Evolutionary conservation across 1,140 invertebrate species (phyloP), one percentile per base, ranked within the genome.

Genomic region (Berghia stephanieae): DNA sequence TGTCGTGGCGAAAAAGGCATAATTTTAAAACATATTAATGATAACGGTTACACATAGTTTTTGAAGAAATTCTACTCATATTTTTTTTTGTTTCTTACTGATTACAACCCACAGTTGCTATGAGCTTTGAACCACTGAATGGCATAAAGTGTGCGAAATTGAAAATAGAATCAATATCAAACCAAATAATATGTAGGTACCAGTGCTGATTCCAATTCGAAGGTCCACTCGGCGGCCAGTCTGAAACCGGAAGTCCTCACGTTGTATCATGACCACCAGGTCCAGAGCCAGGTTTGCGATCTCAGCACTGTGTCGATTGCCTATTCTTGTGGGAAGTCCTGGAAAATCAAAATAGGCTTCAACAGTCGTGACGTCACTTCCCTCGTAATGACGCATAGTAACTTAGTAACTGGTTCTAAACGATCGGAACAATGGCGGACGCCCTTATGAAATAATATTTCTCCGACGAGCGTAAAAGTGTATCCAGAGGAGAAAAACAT

Each of bases 251-350:
- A 79, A 78, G 13, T 78, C 60, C 68, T 79, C 79, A 38, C 71
- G 77, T n/a, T 77, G 69, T 36, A 80, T 79, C 76, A 79, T 79
- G 3, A 94, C 94, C 1, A 81, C 57, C 16, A 82, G 74, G 31
- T 80, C 80, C 27, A 84, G 57, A 13, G 83, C 81, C 94, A 96
- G 96, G 27, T 94, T 95, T 0, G 95, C 95, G 60, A 97, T 92
- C 87, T 96, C 95, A 93, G 87, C 63, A 86, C 90, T 85, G 74
- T 95, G 94, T 83, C 95, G 94, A 90, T 95, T 94, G 16, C 91
- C 91, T 84, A 93, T 93, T 83, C 93, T 92, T 1, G 93, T 92
- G 0, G 96, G 96, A 74, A 96, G 91, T 0, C 96, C 96, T 49
- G 90, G 3, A 60, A 80, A 84, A 55, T n/a, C n/a, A n/a, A n/a